Conservation (phyloP, 37 sponge, comb jelly and placozoan species). For the Eunapius fragilis region DNA sequence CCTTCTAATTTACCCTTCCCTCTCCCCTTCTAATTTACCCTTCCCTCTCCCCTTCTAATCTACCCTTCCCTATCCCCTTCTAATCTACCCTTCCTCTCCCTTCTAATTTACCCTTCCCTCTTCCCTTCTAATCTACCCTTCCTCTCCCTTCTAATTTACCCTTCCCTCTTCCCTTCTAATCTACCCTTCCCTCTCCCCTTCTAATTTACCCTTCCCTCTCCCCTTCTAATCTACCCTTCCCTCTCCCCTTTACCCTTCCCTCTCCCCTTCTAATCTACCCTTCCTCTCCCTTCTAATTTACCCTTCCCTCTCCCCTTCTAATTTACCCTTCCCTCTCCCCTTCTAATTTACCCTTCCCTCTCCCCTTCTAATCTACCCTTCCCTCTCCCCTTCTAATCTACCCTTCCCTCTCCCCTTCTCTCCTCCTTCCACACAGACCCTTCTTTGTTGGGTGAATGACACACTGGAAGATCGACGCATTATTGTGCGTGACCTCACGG, state of each 20-base stretch:
- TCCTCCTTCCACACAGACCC: constrained; percentile 29
- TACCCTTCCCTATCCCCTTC: constrained; percentile 43
- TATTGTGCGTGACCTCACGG: constrained; percentile 81
- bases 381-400: too few relatives aligned
- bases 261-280: constrained; percentile 17
- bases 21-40: not conserved
- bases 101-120: not conserved
- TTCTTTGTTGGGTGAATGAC: constrained; percentile 93
- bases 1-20: constrained; percentile 48
- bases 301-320: not conserved
- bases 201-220: not conserved
- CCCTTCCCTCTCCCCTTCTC: not conserved
- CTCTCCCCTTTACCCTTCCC: not conserved
- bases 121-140: constrained; percentile 40
- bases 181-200: constrained; percentile 53
- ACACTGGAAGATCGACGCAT: constrained; percentile 86
- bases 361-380: constrained; percentile 39
- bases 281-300: constrained; percentile 18
- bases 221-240: constrained; percentile 48
- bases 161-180: not conserved
- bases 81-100: too few relatives aligned
- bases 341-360: not conserved
- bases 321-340: constrained; percentile 48
- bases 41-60: not conserved
- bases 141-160: not conserved